These are phyloP conservation scores for human (Homo sapiens) DNA, from an alignment of 2,113 vertebrate species.

Conservation along the genomic window DNA sequence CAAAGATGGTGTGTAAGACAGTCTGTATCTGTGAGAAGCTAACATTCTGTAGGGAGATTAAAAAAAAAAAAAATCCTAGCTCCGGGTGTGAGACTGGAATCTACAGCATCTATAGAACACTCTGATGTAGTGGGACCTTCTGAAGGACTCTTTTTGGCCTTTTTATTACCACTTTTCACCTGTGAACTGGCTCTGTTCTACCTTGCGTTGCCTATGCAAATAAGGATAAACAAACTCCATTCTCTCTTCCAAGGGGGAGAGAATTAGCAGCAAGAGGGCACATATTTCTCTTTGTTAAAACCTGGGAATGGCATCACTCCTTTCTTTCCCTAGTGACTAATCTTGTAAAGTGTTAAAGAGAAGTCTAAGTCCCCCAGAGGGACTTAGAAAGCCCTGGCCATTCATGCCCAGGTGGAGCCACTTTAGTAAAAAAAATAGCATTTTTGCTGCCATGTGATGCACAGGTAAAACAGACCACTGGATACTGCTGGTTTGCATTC, in stretches of 20 bases:
- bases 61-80: not conserved
- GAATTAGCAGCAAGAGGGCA: not conserved
- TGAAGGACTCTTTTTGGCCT: not conserved
- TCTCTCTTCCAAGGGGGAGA: not conserved
- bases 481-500: fast-evolving
- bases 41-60: not conserved
- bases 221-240: not conserved
- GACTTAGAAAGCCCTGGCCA: not conserved
- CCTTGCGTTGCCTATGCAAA: not conserved
- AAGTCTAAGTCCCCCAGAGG: not conserved
- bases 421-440: not conserved
- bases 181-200: not conserved
- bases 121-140: not conserved
- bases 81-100: not conserved
- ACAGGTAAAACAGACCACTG: not conserved
- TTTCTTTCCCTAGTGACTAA: not conserved
- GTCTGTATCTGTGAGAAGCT: not conserved
- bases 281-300: not conserved
- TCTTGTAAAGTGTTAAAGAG: not conserved
- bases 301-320: not conserved
- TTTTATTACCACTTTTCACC: not conserved
- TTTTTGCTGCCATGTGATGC: not conserved
- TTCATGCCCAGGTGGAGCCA: not conserved
- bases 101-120: not conserved
- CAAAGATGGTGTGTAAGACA: not conserved